A percentile compares a stretch with the other conserved stretches of the same genome.
These are phyloP conservation scores for Anolis carolinensis DNA, from an alignment of 2,113 vertebrate genomes.

Conservation along the genomic window DNA sequence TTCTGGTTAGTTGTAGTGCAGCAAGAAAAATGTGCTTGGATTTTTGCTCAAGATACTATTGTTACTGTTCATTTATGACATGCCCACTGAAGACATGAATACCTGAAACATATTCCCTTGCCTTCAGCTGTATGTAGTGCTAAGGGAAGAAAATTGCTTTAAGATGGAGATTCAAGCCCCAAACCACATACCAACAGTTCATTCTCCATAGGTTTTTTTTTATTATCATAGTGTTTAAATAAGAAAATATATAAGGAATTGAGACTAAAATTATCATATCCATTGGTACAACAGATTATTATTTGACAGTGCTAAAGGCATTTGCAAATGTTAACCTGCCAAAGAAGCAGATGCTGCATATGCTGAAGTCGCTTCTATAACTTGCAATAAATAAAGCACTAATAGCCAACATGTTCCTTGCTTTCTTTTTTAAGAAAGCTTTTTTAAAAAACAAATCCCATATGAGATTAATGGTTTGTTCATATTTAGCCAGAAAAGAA, in stretches of 20 bases:
- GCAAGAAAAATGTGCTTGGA: not conserved
- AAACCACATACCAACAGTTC: too few relatives aligned
- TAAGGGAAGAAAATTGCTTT: too few relatives aligned
- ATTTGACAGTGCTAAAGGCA: constrained; percentile 31
- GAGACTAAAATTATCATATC: constrained; percentile 18
- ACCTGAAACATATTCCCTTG: too few relatives aligned
- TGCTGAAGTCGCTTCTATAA: constrained; percentile 21
- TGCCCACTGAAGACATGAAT: too few relatives aligned
- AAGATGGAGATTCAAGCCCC: too few relatives aligned
- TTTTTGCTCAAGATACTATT: not conserved
- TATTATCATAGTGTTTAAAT: not conserved
- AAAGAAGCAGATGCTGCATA: constrained; percentile 34
- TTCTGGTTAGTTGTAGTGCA: too few relatives aligned
- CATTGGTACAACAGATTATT: constrained; percentile 28
- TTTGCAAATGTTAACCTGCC: constrained; percentile 35
- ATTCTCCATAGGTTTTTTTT: not conserved
- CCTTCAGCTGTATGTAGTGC: too few relatives aligned
- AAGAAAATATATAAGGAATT: constrained; percentile 44
- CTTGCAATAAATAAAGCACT: constrained; percentile 32
- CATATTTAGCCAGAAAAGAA: not conserved
- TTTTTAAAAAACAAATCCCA: not conserved
- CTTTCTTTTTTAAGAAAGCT: not conserved
- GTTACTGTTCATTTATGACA: not conserved
- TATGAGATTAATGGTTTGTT: not conserved
- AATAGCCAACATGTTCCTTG: not conserved